Base-by-base conservation (phyloP, 2,113 vertebrate species). In the Sakesphorus luctuosus region DNA sequence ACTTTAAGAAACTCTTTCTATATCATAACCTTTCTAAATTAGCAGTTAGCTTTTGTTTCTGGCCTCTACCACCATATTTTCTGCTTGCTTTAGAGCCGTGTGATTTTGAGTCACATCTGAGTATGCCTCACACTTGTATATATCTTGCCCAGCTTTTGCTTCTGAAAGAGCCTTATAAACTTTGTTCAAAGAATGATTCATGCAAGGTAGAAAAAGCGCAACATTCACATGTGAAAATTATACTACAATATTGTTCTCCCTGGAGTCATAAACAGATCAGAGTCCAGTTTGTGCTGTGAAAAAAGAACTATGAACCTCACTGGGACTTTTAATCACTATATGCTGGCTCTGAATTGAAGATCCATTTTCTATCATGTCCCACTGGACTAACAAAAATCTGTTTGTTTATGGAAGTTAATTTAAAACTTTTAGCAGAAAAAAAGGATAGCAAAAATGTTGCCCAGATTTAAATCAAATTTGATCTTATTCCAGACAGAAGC, bases 261-360 rank as follows among this genome's bases (percentile, higher is more conserved):
- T 97, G 97, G 97, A 97, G 79, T 82, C 90, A 87, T 96, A 97
- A 98, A 97, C 78, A 90, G 66, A 97, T 95, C 91, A 62, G 61
- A 97, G 82, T 96, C 95, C 94, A 96, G 86, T 97, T 89, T 97
- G 84, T 96, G 72, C 71, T 95, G 72, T 47, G 84, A 94, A 97
- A 97, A 97, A 84, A 97, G 93, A 98, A 84, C 96, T 97, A 93
- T 71, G 65, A 93, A 97, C 68, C 95, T 96, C 95, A 94, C 25
- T 75, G 94, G 96, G 68, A 96, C 89, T 97, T 97, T 97, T 97
- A 97, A 97, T 96, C 93, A 96, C 73, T 97, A 96, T 94, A 94
- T 85, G 36, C 47, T 68, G 15, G 82, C 86, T 95, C 80, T 90
- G 94, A 97, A 93, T 91, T 97, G 96, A 98, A 97, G 95, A 97